phyloP scores from a whole-genome alignment of 2,113 vertebrate species.

The Nesogale talazaci region DNA sequence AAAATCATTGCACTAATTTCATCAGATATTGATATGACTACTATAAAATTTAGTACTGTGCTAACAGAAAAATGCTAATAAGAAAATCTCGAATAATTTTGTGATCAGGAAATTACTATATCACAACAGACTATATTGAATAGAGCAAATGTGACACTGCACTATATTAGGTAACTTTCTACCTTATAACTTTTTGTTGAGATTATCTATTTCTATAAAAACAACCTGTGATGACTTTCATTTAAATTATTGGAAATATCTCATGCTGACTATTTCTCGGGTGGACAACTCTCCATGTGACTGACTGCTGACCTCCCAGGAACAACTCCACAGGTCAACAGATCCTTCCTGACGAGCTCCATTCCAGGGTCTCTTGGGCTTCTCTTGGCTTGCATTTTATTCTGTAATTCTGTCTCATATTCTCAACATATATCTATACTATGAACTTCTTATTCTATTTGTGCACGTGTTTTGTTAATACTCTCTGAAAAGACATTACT shows the following conservation, averaged over 20 bases:
- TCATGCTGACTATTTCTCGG: not conserved
- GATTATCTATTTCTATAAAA: not conserved
- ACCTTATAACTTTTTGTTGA: not conserved
- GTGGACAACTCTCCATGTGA: not conserved
- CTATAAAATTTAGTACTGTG: no score
- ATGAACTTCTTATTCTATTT: not conserved
- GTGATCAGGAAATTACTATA: slow-evolving; percentile 29
- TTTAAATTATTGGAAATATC: not conserved
- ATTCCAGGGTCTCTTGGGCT: not conserved
- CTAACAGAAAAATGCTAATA: slow-evolving; percentile 69
- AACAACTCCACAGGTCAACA: not conserved
- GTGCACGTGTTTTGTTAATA: not conserved
- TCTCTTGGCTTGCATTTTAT: not conserved
- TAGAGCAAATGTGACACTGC: not conserved
- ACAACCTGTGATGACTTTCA: not conserved
- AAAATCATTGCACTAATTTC: not conserved
- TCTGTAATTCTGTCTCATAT: not conserved
- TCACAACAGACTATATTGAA: not conserved
- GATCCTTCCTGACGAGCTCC: not conserved
- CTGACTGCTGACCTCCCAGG: not conserved
- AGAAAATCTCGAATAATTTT: slow-evolving; percentile 61
- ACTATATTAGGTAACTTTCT: not conserved
- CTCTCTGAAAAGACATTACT: not conserved
- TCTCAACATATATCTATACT: not conserved
- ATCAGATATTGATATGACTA: slow-evolving; percentile 18